A percentile compares a stretch with the other conserved stretches of the same genome.
phyloP scores from a whole-genome alignment of 2,888 invertebrate species.

The Gerosis bhagava region DNA sequence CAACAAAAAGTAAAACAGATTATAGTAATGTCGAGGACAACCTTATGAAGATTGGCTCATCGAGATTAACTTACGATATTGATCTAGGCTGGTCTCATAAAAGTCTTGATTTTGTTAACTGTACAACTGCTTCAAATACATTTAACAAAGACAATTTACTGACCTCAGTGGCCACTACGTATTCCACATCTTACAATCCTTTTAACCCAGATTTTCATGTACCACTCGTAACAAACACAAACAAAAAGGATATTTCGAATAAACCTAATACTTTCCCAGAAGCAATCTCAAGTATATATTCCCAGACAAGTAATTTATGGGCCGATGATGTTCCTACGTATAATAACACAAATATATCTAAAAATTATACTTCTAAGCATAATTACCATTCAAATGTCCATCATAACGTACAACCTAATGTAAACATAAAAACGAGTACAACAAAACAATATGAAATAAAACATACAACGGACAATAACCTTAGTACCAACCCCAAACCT shows the following conservation, averaged over 20 bases:
- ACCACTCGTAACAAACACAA: conserved; percentile 60
- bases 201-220: conserved; percentile 75
- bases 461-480: conserved; percentile 41
- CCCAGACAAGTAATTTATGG: conserved; percentile 70
- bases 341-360: conserved; percentile 56
- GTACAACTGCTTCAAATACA: conserved; percentile 57
- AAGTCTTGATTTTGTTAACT: conserved; percentile 71
- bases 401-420: conserved; percentile 45
- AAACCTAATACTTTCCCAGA: conserved; percentile 64
- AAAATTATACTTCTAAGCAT: conserved; percentile 56
- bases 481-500: conserved; percentile 50
- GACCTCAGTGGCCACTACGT: conserved; percentile 57
- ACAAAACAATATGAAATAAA: conserved; percentile 61
- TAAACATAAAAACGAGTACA: conserved; percentile 47
- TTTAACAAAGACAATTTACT: conserved; percentile 68
- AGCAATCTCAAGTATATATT: conserved; percentile 69
- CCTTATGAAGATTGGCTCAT: conserved; percentile 73
- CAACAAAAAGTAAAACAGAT: conserved; percentile 67
- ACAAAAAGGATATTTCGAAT: conserved; percentile 57
- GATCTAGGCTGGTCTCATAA: conserved; percentile 78
- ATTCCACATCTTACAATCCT: conserved; percentile 67
- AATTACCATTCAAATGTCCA: conserved; percentile 57
- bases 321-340: conserved; percentile 71
- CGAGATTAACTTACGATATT: conserved; percentile 73
- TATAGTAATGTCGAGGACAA: conserved; percentile 69